These are phyloP conservation scores for Lutjanus argentimaculatus DNA, from an alignment of 2,797 vertebrate genomes.

Conservation along the genomic window DNA sequence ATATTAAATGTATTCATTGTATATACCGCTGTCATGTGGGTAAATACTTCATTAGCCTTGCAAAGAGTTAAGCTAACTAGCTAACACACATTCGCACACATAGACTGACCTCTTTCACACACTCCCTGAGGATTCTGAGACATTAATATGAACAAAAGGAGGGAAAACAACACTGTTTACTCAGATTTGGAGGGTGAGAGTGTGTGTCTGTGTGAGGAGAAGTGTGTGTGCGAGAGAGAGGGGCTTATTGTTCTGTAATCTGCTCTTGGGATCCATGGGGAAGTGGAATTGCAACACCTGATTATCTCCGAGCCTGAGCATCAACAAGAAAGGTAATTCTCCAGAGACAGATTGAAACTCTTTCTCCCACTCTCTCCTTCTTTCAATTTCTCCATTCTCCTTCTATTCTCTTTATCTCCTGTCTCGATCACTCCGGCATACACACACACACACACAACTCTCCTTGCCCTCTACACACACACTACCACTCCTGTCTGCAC, in stretches of 20 bases:
- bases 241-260: conserved; percentile 64
- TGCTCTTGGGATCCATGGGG: conserved; percentile 58
- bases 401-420: conserved; percentile 24
- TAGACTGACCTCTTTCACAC: conserved; percentile 23
- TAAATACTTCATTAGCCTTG: too few species aligned
- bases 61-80: too few species aligned
- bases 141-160: conserved; percentile 47
- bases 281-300: conserved; percentile 71
- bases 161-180: conserved; percentile 45
- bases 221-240: background rate
- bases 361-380: conserved; percentile 31
- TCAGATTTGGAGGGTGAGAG: conserved; percentile 12
- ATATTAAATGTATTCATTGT: too few species aligned
- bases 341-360: conserved; percentile 56
- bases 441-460: conserved; percentile 7
- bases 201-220: conserved; percentile 7
- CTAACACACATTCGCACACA: background rate
- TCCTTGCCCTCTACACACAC: background rate
- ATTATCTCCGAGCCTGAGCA: conserved; percentile 64
- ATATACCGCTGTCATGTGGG: too few species aligned
- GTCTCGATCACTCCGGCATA: conserved; percentile 23
- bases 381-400: conserved; percentile 40
- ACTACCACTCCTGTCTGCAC: conserved; percentile 12
- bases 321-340: conserved; percentile 68
- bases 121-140: conserved; percentile 26